phyloP scores from a whole-genome alignment of 2,113 vertebrate genomes.

The Lethenteron reissneri region DNA sequence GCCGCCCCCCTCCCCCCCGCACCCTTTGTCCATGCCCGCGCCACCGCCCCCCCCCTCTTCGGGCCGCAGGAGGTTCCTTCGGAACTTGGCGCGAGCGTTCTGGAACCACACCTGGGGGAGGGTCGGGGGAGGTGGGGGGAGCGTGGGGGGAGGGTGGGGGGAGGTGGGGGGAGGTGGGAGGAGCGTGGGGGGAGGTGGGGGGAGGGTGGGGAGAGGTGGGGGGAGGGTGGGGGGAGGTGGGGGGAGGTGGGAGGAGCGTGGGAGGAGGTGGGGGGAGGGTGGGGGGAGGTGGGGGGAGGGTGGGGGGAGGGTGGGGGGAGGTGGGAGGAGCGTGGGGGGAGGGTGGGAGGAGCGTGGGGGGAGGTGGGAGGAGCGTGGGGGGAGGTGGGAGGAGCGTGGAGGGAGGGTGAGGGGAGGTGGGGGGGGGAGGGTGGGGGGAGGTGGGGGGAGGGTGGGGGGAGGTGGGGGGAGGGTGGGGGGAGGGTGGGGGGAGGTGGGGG shows the following conservation, averaged over 20 bases:
- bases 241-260: background rate
- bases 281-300: background rate
- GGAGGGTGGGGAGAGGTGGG: background rate
- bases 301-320: background rate
- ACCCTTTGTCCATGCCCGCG: background rate
- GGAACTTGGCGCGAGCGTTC: conserved; percentile 99
- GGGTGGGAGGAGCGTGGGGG: background rate
- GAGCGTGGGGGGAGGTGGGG: background rate
- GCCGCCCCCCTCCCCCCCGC: background rate
- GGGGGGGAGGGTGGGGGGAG: too few species aligned
- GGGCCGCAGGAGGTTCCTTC: conserved; percentile 99
- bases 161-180: background rate
- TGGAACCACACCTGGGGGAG: conserved; percentile 93
- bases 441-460: too few species aligned
- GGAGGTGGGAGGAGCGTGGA: background rate
- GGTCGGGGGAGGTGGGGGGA: background rate
- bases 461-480: too few species aligned
- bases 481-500: too few species aligned
- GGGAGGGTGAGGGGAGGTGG: too few species aligned
- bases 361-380: background rate
- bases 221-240: background rate
- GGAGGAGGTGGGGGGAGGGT: background rate
- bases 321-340: background rate
- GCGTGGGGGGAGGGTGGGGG: background rate
- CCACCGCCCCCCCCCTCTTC: conserved; percentile 58